A percentile compares a stretch with the other conserved stretches of the same genome.
phyloP scores from a whole-genome alignment of 2,888 invertebrate species.

The Amaurobius ferox region DNA sequence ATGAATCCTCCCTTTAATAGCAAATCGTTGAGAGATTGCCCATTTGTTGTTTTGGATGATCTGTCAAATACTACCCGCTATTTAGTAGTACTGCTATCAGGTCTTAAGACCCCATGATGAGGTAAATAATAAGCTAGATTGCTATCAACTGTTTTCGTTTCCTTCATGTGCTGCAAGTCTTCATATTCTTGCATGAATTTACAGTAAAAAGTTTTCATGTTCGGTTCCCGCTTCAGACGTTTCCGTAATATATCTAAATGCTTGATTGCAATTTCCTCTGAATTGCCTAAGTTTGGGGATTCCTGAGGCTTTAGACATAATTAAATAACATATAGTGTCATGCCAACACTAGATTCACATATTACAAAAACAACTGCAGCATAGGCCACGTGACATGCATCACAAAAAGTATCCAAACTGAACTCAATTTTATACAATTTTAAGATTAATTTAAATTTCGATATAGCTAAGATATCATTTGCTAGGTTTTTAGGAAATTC shows the following conservation, averaged over 20 bases:
- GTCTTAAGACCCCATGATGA: background rate
- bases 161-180: background rate
- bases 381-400: too few species aligned
- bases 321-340: too few species aligned
- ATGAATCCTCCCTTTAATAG: background rate
- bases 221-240: background rate
- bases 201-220: background rate
- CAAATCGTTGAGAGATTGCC: background rate
- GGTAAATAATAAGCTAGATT: background rate
- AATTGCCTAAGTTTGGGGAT: background rate
- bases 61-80: background rate
- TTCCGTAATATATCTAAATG: background rate
- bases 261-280: background rate
- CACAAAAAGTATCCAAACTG: too few species aligned
- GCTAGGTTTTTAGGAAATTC: too few species aligned
- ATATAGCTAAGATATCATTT: too few species aligned
- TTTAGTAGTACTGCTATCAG: background rate
- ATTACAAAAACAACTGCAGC: too few species aligned
- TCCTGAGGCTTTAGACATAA: too few species aligned
- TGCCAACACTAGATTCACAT: too few species aligned
- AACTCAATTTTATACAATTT: too few species aligned
- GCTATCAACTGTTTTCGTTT: background rate
- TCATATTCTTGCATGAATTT: conserved; percentile 12
- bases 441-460: too few species aligned
- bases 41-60: background rate